Conservation (phyloP, 2,888 invertebrate genomes). For the Cremastobaeus sp. region DNA sequence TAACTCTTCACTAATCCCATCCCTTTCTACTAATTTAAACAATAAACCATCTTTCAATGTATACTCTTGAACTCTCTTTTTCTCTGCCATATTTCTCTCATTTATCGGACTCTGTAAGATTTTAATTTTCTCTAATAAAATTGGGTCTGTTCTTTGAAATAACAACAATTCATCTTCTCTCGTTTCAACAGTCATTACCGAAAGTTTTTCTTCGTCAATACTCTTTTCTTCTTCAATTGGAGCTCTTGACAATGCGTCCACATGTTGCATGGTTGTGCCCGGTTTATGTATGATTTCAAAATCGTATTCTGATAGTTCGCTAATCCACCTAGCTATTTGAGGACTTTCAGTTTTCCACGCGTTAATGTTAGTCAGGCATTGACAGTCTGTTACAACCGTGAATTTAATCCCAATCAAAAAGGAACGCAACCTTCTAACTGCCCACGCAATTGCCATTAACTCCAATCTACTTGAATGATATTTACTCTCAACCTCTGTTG, state of each 20-base stretch:
- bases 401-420: conserved; percentile 10
- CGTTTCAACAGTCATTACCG: background rate
- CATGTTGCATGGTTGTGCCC: background rate
- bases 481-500: background rate
- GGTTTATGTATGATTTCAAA: background rate
- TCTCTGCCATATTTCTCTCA: background rate
- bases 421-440: background rate
- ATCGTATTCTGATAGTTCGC: background rate
- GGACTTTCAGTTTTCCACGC: background rate
- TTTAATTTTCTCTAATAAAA: background rate
- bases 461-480: conserved; percentile 18
- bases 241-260: conserved; percentile 16
- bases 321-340: background rate
- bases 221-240: background rate
- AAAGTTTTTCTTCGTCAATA: background rate
- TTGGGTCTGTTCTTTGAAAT: background rate
- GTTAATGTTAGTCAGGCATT: background rate
- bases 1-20: background rate
- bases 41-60: background rate
- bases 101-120: background rate
- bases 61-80: background rate
- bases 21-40: background rate
- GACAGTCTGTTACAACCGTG: background rate
- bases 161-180: background rate
- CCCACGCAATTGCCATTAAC: conserved; percentile 9